Conservation (phyloP, 2,113 vertebrate genomes). For the Alexandromys fortis region DNA sequence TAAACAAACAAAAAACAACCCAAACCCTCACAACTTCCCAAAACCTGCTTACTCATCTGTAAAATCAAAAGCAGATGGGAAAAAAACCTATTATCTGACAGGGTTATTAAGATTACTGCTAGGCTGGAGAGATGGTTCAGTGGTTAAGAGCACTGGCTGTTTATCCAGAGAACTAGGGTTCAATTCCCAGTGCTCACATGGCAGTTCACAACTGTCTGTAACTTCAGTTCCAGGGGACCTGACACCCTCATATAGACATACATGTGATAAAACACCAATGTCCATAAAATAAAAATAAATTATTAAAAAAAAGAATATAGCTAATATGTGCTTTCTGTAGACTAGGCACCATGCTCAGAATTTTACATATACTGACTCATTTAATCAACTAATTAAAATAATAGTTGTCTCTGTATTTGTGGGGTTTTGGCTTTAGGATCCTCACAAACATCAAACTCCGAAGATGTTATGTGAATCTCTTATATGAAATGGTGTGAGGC, state of each 20-base stretch:
- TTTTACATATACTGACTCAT: not conserved
- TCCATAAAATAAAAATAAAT: too few relatives aligned
- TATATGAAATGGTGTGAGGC: not conserved
- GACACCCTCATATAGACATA: too few relatives aligned
- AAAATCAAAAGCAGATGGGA: slow-evolving; percentile 1
- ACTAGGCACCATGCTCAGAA: not conserved
- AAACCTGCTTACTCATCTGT: slow-evolving; percentile 45
- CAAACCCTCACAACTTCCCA: not conserved
- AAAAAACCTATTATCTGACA: not conserved
- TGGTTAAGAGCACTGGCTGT: too few relatives aligned
- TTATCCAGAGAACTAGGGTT: too few relatives aligned
- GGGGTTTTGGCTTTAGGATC: not conserved
- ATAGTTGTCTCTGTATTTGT: not conserved
- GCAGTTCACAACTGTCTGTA: too few relatives aligned
- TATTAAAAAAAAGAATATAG: not conserved
- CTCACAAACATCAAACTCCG: not conserved
- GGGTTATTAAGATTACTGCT: not conserved
- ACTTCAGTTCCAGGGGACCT: too few relatives aligned
- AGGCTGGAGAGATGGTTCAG: too few relatives aligned
- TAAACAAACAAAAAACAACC: not conserved
- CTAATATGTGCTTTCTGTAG: slow-evolving; percentile 43
- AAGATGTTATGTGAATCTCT: not conserved
- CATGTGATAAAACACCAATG: too few relatives aligned
- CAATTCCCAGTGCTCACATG: too few relatives aligned
- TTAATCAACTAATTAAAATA: slow-evolving; percentile 29